Evolutionary conservation across 2,888 invertebrate genomes (phyloP).

Genomic region (Heterodera filipjevi): DNA sequence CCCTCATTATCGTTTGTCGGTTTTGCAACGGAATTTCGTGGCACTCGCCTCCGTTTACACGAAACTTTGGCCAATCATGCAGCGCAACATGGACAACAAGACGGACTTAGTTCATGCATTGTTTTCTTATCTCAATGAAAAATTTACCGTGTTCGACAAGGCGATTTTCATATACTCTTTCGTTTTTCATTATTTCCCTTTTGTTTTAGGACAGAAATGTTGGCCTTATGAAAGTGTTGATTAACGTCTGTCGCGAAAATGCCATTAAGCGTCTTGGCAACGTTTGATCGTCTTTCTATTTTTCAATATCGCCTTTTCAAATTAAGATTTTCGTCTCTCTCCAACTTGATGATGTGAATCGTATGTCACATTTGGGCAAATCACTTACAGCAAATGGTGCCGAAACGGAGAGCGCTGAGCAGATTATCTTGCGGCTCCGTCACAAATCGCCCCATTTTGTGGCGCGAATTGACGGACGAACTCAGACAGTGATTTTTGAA

Average conservation of each 20-base stretch:
- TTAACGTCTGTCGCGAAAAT: slow-evolving; percentile 28
- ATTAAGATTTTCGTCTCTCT: slow-evolving; percentile 40
- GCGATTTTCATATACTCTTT: too few relatives aligned
- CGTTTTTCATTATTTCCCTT: too few relatives aligned
- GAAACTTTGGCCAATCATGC: slow-evolving; percentile 21
- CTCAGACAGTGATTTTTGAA: slow-evolving; percentile 32
- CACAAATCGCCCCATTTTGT: slow-evolving; percentile 10
- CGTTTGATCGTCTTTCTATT: slow-evolving; percentile 18
- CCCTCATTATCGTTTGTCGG: slow-evolving; percentile 38
- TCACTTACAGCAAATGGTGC: neutral
- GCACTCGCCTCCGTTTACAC: slow-evolving; percentile 28
- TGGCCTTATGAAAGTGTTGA: slow-evolving; percentile 32
- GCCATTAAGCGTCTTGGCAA: slow-evolving; percentile 38
- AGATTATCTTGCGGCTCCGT: slow-evolving; percentile 12
- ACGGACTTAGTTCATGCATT: slow-evolving; percentile 27
- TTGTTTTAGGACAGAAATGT: slow-evolving; percentile 40
- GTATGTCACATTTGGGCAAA: slow-evolving; percentile 18
- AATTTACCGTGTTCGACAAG: slow-evolving; percentile 31
- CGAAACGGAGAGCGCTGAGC: slow-evolving; percentile 15
- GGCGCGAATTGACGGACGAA: slow-evolving; percentile 34
- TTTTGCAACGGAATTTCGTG: slow-evolving; percentile 30
- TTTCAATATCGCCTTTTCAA: neutral
- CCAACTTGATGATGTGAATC: slow-evolving; percentile 32
- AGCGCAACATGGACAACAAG: slow-evolving; percentile 11
- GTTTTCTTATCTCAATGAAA: slow-evolving; percentile 26